Percentiles rank a stretch among this genome's conserved stretches.
These are phyloP conservation scores for Drosophila eugracilis DNA, from an alignment of 1,140 invertebrate genomes.

Conservation along the genomic window DNA sequence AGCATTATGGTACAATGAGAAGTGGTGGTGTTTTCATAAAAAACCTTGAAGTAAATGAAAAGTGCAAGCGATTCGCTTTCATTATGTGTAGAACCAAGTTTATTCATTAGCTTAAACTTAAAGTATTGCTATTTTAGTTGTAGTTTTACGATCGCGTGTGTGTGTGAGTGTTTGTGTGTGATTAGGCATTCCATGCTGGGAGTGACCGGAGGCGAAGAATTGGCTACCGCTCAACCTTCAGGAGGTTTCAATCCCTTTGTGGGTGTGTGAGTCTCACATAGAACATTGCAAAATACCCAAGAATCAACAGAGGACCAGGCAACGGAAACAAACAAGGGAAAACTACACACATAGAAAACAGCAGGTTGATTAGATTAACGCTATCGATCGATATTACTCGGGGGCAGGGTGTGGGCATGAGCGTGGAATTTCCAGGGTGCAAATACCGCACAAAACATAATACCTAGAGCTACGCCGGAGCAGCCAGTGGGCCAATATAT, in stretches of 20 bases:
- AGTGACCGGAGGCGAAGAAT: slow-evolving; percentile 7
- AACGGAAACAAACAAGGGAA: slow-evolving; percentile 45
- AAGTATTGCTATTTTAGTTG: slow-evolving; percentile 78
- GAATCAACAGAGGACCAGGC: slow-evolving; percentile 49
- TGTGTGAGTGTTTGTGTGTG: slow-evolving; percentile 52
- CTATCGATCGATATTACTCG: slow-evolving; percentile 40
- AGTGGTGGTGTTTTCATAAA: neutral
- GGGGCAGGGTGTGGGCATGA: slow-evolving; percentile 3
- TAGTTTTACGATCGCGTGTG: slow-evolving; percentile 67
- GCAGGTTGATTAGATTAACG: slow-evolving; percentile 50
- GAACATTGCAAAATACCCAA: slow-evolving; percentile 55
- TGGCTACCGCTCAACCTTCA: slow-evolving; percentile 14
- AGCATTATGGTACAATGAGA: slow-evolving; percentile 14
- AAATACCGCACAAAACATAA: slow-evolving; percentile 34
- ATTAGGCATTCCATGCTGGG: slow-evolving; percentile 56
- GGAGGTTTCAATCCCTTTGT: slow-evolving; percentile 31
- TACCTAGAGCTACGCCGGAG: slow-evolving; percentile 38
- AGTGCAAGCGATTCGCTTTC: slow-evolving; percentile 5
- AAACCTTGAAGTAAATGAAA: neutral
- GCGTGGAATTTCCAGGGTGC: slow-evolving; percentile 4
- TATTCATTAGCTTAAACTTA: slow-evolving; percentile 72
- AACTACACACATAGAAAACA: slow-evolving; percentile 50
- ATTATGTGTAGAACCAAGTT: slow-evolving; percentile 58
- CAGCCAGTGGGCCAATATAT: slow-evolving; percentile 42
- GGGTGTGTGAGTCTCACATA: slow-evolving; percentile 18